Evolutionary conservation across 1,140 invertebrate genomes (phyloP), one percentile per base, ranked within the genome.

Genomic region (Nasonia vitripennis): DNA sequence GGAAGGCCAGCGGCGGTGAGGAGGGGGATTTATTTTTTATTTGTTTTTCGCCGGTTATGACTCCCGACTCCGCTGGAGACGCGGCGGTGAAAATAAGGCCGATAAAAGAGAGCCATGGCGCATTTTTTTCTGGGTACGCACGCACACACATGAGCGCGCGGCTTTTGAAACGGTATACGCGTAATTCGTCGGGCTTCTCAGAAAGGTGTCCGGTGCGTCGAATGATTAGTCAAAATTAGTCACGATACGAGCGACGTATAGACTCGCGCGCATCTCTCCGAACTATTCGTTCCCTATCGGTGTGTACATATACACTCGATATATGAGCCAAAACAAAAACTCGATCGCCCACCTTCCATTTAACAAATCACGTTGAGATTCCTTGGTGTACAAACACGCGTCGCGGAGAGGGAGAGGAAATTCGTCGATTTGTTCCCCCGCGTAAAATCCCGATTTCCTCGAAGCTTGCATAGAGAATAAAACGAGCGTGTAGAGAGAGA

Each of bases 201-300:
- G 55, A 62, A 62, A 20, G 55, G 55, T 62, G 55, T 62, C 55
- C 55, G 55, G 20, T 62, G 55, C 55, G 55, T 62, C 3, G 73
- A 75, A 74, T 83, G 75, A 83, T 83, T 83, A 34, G 81, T 34
- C 71, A 75, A 77, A 83, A 83, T 83, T 83, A 67, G 55, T 75
- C 51, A 83, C 55, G 81, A 37, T 37, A 37, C 34, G 34, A 27
- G 27, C 27, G 27, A 3, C 5, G 1, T 67, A 31, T 17, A 20
- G 14, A n/a, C 5, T 17, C 6, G 20, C 51, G 17, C 41, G 7
- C 41, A 45, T 45, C 41, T 62, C 55, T 62, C n/a, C 5, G 17
- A 62, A 62, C 55, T 20, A 17, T 62, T 62, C 17, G 17, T 62
- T 62, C n/a, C 55, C 55, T 62, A 62, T 62, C 17, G 20, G 80